These are phyloP conservation scores for Plectropomus leopardus DNA, from an alignment of 2,113 vertebrate genomes.

Conservation along the genomic window DNA sequence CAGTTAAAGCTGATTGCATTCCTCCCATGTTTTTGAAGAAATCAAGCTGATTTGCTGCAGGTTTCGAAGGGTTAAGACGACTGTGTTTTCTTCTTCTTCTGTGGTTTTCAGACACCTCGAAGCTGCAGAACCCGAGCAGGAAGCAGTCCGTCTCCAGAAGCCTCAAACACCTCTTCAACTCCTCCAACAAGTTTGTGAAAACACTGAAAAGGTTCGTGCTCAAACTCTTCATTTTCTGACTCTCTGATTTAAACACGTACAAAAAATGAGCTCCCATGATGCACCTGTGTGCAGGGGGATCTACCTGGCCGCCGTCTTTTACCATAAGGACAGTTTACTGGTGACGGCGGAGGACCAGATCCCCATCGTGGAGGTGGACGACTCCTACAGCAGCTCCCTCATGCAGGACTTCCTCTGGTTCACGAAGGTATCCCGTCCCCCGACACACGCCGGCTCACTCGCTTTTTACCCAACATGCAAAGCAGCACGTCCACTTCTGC, in stretches of 20 bases:
- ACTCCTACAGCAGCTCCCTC: conserved; percentile 93
- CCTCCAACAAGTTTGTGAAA: conserved; percentile 98
- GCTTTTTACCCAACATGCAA: not conserved
- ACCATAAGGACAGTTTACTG: conserved; percentile 95
- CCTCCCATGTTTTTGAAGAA: too few species aligned
- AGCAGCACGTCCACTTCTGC: too few species aligned
- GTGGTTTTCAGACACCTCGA: conserved; percentile 87
- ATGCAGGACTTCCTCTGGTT: conserved; percentile 99
- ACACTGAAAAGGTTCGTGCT: conserved; percentile 92
- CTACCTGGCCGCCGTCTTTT: conserved; percentile 95
- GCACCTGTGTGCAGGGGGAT: conserved; percentile 87
- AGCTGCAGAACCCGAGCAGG: conserved; percentile 93
- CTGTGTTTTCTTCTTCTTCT: not conserved
- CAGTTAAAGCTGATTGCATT: too few species aligned
- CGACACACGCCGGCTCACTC: too few species aligned
- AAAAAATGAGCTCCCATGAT: not conserved
- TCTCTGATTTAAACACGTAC: too few species aligned
- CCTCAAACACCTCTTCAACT: conserved; percentile 98
- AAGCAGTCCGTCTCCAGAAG: conserved; percentile 97
- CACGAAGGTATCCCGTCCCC: conserved; percentile 88
- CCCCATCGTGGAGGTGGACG: conserved; percentile 98
- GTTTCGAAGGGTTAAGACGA: too few species aligned
- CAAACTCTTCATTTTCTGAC: too few species aligned
- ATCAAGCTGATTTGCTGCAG: too few species aligned
- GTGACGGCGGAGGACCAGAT: conserved; percentile 98